A percentile compares a stretch with the other conserved stretches of the same genome.
Conservation (phyloP, 2,113 vertebrate species). For the Saimiri boliviensis region DNA sequence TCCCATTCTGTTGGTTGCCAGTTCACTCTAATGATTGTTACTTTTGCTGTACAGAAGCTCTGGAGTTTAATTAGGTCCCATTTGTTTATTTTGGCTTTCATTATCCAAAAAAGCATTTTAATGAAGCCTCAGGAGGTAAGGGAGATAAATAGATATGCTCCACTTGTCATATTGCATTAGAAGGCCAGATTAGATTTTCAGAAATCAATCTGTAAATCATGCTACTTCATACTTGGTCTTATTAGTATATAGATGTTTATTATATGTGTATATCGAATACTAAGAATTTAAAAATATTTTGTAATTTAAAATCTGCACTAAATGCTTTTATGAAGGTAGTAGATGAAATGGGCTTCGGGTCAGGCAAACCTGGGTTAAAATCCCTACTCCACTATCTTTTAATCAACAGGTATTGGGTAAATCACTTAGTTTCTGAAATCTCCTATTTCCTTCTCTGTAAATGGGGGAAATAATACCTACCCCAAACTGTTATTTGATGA, state of each 20-base stretch:
- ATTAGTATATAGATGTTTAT: slow-evolving; percentile 14
- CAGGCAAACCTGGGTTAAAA: neutral
- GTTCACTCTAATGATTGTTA: too few species aligned
- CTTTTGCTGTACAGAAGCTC: too few species aligned
- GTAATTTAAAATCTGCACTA: neutral
- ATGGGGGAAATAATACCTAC: neutral
- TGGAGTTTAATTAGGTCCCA: too few species aligned
- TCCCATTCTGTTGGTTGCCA: too few species aligned
- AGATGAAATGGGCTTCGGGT: neutral
- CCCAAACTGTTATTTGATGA: neutral
- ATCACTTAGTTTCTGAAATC: neutral
- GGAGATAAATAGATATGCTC: neutral
- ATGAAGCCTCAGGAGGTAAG: neutral
- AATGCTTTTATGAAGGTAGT: neutral
- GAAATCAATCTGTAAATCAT: neutral
- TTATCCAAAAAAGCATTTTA: neutral
- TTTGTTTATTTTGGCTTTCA: too few species aligned
- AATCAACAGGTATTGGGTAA: neutral
- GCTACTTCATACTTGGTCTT: neutral
- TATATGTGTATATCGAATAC: neutral
- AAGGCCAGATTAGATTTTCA: neutral
- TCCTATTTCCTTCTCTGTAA: neutral
- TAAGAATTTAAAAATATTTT: slow-evolving; percentile 1
- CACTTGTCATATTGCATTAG: neutral
- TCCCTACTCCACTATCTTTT: neutral